Percentiles rank a stretch among this genome's conserved stretches.
phyloP scores from a whole-genome alignment of 2,113 vertebrate species.

The Aepyceros melampus region DNA sequence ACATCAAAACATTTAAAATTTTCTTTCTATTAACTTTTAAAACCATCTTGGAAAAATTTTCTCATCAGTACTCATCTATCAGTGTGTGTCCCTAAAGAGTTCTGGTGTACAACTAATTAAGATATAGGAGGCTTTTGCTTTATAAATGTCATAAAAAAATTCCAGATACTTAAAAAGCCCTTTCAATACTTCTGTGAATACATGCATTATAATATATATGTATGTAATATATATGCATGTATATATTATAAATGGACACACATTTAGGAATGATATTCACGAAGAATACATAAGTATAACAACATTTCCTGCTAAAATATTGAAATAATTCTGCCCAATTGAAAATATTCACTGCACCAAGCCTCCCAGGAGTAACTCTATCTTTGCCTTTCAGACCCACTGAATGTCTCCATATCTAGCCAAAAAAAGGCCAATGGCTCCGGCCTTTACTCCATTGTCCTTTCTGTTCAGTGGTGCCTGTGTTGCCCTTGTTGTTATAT shows the following conservation, averaged over 20 bases:
- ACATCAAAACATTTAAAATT: constrained; percentile 51
- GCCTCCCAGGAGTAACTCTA: background rate
- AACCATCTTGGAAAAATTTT: constrained; percentile 19
- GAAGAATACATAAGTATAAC: background rate
- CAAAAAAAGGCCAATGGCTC: background rate
- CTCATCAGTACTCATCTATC: constrained; percentile 18
- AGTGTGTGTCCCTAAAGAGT: background rate
- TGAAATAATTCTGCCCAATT: background rate
- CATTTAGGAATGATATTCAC: background rate
- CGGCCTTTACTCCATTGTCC: background rate
- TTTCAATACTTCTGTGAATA: background rate
- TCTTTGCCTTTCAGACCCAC: background rate
- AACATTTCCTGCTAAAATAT: background rate
- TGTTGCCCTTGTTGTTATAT: background rate
- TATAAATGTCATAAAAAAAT: background rate
- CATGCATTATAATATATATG: background rate
- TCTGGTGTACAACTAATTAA: constrained; percentile 24
- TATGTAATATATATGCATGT: background rate
- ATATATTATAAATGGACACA: background rate
- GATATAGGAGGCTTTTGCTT: background rate
- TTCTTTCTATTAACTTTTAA: constrained; percentile 40
- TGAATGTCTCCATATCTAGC: background rate
- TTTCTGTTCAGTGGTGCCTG: background rate
- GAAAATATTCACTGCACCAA: background rate
- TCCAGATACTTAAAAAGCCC: background rate